Percentiles rank a stretch among this genome's conserved stretches.
Conservation (phyloP, 2,113 vertebrate genomes). For the Pagrus major region DNA sequence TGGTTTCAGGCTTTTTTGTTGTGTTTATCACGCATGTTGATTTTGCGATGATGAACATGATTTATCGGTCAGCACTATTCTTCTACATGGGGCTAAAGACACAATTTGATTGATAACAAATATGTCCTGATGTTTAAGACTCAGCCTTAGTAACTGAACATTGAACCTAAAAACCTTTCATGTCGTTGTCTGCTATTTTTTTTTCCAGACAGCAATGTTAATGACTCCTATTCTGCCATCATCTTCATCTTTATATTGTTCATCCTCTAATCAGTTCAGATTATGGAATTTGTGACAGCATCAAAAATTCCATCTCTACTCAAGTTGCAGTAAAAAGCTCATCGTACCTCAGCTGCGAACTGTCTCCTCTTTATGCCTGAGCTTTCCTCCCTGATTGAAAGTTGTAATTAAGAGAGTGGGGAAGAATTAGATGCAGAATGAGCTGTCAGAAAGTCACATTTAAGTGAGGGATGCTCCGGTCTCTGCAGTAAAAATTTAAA, state of each 20-base stretch:
- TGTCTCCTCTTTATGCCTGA: background rate
- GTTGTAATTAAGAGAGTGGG: slow-evolving; percentile 98
- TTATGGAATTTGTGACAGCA: slow-evolving; percentile 71
- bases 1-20: too few relatives aligned
- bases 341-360: slow-evolving; percentile 35
- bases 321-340: slow-evolving; percentile 28
- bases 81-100: background rate
- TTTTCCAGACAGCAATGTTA: background rate
- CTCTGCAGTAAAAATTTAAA: slow-evolving; percentile 98
- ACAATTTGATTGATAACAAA: background rate
- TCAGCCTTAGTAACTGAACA: too few relatives aligned
- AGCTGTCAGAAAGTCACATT: slow-evolving; percentile 99
- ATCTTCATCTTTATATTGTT: slow-evolving; percentile 24
- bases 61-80: too few relatives aligned
- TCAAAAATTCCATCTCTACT: slow-evolving; percentile 19
- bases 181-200: background rate
- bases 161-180: background rate
- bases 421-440: slow-evolving; percentile 97
- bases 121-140: too few relatives aligned
- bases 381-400: slow-evolving; percentile 88
- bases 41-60: too few relatives aligned
- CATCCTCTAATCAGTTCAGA: slow-evolving; percentile 74
- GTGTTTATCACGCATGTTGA: too few relatives aligned
- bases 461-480: slow-evolving; percentile 95
- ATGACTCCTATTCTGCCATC: background rate